phyloP scores from a whole-genome alignment of 2,888 invertebrate genomes.

The Philereme transversata region DNA sequence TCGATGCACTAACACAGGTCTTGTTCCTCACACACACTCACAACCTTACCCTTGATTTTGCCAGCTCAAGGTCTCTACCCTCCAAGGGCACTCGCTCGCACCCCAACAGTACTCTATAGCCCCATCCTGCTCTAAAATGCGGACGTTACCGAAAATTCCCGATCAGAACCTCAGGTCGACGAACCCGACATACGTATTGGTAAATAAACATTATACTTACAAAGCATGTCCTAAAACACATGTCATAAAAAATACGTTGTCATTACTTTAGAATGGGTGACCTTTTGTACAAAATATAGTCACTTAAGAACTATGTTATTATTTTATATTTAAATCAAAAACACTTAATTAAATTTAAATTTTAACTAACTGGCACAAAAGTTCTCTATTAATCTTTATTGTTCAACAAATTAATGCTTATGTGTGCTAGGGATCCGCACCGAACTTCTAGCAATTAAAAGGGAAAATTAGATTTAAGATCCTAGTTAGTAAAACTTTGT shows the following conservation, averaged over 20 bases:
- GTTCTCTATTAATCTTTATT: background rate
- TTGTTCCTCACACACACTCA: constrained; percentile 64
- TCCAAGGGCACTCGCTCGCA: constrained; percentile 62
- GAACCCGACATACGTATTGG: constrained; percentile 78
- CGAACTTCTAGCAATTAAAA: too few species aligned
- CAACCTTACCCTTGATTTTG: constrained; percentile 82
- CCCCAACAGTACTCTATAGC: constrained; percentile 57
- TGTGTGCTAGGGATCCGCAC: background rate
- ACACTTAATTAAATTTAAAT: too few species aligned
- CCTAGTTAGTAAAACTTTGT: too few species aligned
- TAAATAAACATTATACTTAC: constrained; percentile 79
- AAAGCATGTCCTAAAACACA: constrained; percentile 51
- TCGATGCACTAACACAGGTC: constrained; percentile 57
- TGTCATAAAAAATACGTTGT: constrained; percentile 2
- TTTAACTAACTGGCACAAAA: background rate
- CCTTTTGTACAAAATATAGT: background rate
- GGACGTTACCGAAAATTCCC: constrained; percentile 77
- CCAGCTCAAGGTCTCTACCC: constrained; percentile 84
- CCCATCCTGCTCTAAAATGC: constrained; percentile 68
- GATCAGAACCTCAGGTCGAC: constrained; percentile 70
- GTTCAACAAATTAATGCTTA: background rate
- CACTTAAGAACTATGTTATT: background rate
- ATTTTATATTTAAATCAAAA: background rate
- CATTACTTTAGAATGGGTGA: too few species aligned
- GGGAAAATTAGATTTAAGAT: too few species aligned